Conservation (phyloP, 2,113 vertebrate species). For the Emydocephalus ijimae region DNA sequence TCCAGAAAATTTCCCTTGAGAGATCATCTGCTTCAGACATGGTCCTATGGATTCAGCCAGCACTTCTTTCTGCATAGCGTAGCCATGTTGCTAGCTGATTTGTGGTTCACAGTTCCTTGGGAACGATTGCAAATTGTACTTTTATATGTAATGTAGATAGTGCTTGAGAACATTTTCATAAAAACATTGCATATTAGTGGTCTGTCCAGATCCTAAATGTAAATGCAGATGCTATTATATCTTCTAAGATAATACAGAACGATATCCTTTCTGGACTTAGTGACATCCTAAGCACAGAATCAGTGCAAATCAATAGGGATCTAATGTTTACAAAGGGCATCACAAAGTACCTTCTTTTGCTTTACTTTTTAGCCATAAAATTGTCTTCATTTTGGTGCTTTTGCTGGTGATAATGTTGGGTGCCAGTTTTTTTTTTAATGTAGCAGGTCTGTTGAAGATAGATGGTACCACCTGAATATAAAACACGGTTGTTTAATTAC, state of each 20-base stretch:
- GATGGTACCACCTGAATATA: background rate
- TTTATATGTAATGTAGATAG: background rate
- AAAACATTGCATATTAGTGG: background rate
- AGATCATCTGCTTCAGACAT: background rate
- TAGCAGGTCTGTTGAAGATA: background rate
- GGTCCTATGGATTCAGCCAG: background rate
- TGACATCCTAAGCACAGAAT: background rate
- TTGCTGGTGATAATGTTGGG: background rate
- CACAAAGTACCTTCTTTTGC: background rate
- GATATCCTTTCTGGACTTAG: background rate
- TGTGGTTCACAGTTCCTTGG: background rate
- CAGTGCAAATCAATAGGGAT: background rate
- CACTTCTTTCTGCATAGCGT: background rate
- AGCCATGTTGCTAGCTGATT: background rate
- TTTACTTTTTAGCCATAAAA: slow-evolving; percentile 7
- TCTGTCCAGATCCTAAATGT: background rate
- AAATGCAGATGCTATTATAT: background rate
- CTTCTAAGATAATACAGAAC: slow-evolving; percentile 10
- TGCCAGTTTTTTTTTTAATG: slow-evolving; percentile 4
- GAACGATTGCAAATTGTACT: background rate
- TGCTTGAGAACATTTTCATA: background rate
- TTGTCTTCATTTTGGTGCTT: slow-evolving; percentile 18
- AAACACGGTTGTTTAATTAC: background rate
- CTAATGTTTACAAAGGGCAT: slow-evolving; percentile 16
- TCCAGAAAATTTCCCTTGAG: background rate